Base-by-base conservation (phyloP, 92 coral and sea anemone species). In the Montipora capitata region DNA sequence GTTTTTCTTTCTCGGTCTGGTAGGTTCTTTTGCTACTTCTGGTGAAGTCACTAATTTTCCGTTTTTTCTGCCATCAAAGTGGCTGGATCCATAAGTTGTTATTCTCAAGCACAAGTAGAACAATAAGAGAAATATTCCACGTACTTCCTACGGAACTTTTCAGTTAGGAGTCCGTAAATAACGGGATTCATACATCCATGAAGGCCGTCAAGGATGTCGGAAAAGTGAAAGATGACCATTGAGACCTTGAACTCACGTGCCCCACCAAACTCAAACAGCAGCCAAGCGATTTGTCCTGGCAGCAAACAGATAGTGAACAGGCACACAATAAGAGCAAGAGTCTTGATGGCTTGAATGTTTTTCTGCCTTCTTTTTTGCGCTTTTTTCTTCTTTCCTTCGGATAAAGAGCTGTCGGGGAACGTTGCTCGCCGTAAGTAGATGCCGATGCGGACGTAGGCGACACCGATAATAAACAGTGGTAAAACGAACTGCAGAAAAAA, bases 141-240 rank as follows among this genome's bases (percentile, higher is more conserved):
- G 91, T 92, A 95, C 56, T 88, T 94, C 40, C 83, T 85, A 44
- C 98, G 92, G 54, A 93, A 95, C 71, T 83, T 89, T 80, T 91
- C 92, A 20, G 92, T 95, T 17, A 94, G 85, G 17, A 93, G 86
- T 3, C 93, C 94, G 86, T 95, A 95, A 14, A 90, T 78, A 3
- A 95, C 86, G 10, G 98, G 98, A 45, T 95, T 95, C 7, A 92
- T 88, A 71, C 96, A 94, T 27, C 93, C 85, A 87, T 95, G 96
- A 57, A 95, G 45, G 87, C 92, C 85, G 51, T 91, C 96, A 0
- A 93, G 82, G 67, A 91, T 86, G 18, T 82, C 81, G 18, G 95
- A 80, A 43, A 89, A 85, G 40, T 74, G 69, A 45, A 79, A 85
- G 42, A 93, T 73, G 49, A 88, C 83, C 3, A 64, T 40, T 14